Conservation (phyloP, 2,113 vertebrate genomes). For the Cardinalis cardinalis region DNA sequence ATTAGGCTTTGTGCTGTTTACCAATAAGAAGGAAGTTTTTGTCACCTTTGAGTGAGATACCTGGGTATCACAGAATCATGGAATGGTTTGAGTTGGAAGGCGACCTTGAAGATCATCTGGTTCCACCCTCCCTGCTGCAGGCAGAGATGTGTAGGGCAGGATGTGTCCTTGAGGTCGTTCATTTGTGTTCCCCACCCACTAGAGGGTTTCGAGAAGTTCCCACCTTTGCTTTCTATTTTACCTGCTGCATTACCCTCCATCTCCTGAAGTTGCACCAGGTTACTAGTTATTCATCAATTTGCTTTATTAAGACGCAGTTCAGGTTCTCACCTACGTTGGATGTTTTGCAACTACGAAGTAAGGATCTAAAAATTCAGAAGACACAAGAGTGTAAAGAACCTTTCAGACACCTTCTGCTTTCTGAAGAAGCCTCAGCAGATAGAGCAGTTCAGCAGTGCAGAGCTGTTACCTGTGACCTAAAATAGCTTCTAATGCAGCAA, state of each 20-base stretch:
- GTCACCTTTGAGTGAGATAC: background rate
- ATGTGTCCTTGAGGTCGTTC: background rate
- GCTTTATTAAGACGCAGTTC: constrained; percentile 13
- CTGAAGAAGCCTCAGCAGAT: background rate
- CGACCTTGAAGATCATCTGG: too few species aligned
- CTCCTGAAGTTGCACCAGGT: background rate
- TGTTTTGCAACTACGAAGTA: constrained; percentile 25
- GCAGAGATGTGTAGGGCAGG: background rate
- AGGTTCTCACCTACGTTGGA: background rate
- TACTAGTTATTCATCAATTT: background rate
- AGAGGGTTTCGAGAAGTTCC: background rate
- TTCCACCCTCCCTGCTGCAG: rapidly evolving
- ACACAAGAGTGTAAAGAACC: background rate
- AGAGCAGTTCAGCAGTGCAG: background rate
- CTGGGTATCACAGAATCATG: background rate
- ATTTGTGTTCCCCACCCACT: background rate
- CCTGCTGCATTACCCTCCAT: background rate
- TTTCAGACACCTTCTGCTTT: background rate
- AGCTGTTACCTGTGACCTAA: background rate
- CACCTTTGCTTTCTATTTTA: background rate
- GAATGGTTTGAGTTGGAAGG: background rate
- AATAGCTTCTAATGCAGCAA: background rate
- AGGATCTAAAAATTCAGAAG: constrained; percentile 22
- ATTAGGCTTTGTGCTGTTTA: background rate
- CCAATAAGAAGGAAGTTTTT: background rate